Base-by-base conservation (phyloP, 2,888 invertebrate species). In the Sinelater perroti region DNA sequence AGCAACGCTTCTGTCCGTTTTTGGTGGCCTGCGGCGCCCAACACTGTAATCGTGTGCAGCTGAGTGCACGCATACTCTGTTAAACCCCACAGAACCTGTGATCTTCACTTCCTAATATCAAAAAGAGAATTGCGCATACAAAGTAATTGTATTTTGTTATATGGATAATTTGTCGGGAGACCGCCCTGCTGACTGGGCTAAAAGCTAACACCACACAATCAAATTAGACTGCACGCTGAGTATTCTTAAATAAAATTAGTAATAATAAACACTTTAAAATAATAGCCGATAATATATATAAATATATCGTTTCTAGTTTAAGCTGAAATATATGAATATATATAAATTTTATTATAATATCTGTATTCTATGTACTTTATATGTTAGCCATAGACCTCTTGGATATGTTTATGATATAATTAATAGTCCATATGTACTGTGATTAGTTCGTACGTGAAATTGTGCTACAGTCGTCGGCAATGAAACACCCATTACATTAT, bases 221-320 rank as follows among this genome's bases (percentile, higher is more conserved):
- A 79, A 77, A 76, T 77, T 78, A 79, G 78, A 79, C 79, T 80
- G 79, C 79, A 79, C 79, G 75, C 75, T 75, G 72, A 78, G 76
- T 78, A 78, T 78, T 77, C 76, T 77, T 76, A 77, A 77, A 75
- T 74, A 76, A 75, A 75, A 74, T 69, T 75, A 76, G 73, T 77
- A 77, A 75, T 76, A 76, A 74, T 66, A 58, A 69, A 71, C 69
- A 73, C 71, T 72, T 72, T 56, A 62, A 63, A 73, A 70, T 71
- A 74, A 74, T 74, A 73, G 72, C 72, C 65, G 70, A 74, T 73
- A 72, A 75, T 71, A 63, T 62, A 63, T 66, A 70, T 75, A 75
- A 70, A 63, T 62, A 63, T 66, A 70, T 75, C 75, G 74, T 75
- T 60, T 75, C 72, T 74, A 75, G 74, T 71, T 62, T 66, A 63